These are phyloP conservation scores for Stigmatopora argus DNA, from an alignment of 2,113 vertebrate genomes.

Conservation along the genomic window DNA sequence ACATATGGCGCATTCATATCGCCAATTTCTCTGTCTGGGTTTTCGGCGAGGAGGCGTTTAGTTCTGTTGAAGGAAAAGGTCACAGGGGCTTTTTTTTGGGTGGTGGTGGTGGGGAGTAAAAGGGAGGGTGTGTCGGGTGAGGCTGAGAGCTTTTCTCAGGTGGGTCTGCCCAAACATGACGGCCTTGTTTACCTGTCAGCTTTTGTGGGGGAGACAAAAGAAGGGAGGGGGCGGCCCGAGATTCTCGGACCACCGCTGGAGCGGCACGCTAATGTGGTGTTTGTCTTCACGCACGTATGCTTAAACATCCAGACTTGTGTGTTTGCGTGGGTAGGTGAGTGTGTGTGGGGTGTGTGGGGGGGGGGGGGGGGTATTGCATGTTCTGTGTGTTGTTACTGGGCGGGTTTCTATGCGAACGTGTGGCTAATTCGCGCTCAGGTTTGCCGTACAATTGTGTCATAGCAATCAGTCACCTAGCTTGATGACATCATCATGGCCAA, in stretches of 20 bases:
- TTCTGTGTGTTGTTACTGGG: slow-evolving; percentile 47
- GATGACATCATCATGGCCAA: background rate
- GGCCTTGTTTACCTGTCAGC: slow-evolving; percentile 65
- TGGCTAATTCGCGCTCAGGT: slow-evolving; percentile 63
- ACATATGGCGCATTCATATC: background rate
- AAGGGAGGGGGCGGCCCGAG: slow-evolving; percentile 40
- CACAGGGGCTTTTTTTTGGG: background rate
- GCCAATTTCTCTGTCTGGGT: background rate
- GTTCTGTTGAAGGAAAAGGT: background rate
- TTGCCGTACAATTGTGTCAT: slow-evolving; percentile 37
- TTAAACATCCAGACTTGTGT: slow-evolving; percentile 25
- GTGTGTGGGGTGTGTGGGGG: slow-evolving; percentile 15
- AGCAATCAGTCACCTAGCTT: background rate
- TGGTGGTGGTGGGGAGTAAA: background rate
- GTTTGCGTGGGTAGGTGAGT: background rate
- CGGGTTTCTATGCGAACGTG: slow-evolving; percentile 62
- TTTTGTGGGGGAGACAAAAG: slow-evolving; percentile 67
- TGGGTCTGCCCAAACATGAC: slow-evolving; percentile 64
- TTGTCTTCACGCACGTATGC: slow-evolving; percentile 32
- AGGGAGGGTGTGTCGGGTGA: slow-evolving; percentile 45
- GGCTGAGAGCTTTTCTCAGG: slow-evolving; percentile 58
- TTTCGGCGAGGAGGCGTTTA: background rate
- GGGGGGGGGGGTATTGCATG: slow-evolving; percentile 17
- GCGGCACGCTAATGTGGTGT: slow-evolving; percentile 15
- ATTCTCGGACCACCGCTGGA: slow-evolving; percentile 64